phyloP scores from a whole-genome alignment of 2,797 vertebrate species.

The Aeoliscus strigatus region DNA sequence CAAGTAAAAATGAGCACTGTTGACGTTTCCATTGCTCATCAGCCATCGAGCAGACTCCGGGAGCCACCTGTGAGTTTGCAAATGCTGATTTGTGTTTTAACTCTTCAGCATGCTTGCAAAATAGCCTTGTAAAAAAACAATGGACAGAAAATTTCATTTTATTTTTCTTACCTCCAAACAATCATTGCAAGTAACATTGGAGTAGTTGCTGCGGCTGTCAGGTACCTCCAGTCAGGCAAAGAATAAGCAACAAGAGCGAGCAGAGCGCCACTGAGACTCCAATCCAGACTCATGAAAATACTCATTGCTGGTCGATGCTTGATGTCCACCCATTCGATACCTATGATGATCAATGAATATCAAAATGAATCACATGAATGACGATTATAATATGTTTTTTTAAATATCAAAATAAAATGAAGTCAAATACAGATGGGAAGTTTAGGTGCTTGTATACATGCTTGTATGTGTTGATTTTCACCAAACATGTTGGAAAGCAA shows the following conservation, averaged over 20 bases:
- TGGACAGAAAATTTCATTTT: neutral
- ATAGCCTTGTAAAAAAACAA: too few relatives aligned
- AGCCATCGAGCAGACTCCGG: conserved; percentile 73
- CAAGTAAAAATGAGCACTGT: conserved; percentile 59
- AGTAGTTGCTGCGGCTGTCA: conserved; percentile 54
- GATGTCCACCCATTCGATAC: conserved; percentile 67
- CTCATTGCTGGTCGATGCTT: conserved; percentile 45
- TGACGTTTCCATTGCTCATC: conserved; percentile 57
- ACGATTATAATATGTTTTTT: too few relatives aligned
- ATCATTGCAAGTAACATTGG: conserved; percentile 76
- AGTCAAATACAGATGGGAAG: too few relatives aligned
- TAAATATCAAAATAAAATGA: too few relatives aligned
- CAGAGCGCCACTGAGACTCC: conserved; percentile 42
- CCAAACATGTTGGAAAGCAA: too few relatives aligned
- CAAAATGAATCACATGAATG: too few relatives aligned
- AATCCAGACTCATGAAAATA: conserved; percentile 58
- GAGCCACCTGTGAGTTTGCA: conserved; percentile 64
- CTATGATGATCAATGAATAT: too few relatives aligned
- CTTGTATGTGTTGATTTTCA: too few relatives aligned
- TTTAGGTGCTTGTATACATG: too few relatives aligned
- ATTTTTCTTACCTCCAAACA: conserved; percentile 76
- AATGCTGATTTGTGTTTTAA: too few relatives aligned
- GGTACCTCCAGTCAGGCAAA: conserved; percentile 65
- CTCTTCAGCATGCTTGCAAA: too few relatives aligned
- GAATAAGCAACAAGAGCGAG: conserved; percentile 62